Percentiles rank a stretch among this genome's conserved stretches.
Conservation (phyloP, 2,797 vertebrate species). For the Taeniopygia guttata region DNA sequence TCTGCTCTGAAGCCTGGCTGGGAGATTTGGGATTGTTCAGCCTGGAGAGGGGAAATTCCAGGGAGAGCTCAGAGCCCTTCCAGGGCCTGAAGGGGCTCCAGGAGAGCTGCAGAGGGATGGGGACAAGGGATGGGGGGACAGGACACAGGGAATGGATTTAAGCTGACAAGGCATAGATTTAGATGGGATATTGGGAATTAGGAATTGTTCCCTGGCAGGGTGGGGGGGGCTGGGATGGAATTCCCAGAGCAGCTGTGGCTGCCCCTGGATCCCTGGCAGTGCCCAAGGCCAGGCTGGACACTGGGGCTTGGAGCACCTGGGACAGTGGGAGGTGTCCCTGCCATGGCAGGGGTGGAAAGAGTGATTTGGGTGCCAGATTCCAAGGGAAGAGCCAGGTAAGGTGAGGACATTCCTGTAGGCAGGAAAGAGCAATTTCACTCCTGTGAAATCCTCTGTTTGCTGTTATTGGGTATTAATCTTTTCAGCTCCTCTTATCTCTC, state of each 20-base stretch:
- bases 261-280: neutral
- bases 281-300: neutral
- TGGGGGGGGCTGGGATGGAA: rapidly evolving
- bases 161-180: too few species aligned
- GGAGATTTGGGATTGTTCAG: neutral
- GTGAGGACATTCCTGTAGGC: neutral
- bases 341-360: neutral
- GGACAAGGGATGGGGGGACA: neutral
- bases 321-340: neutral
- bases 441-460: neutral
- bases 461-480: neutral
- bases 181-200: rapidly evolving
- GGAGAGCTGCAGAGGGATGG: neutral
- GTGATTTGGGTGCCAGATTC: neutral
- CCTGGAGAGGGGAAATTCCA: neutral
- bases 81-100: rapidly evolving
- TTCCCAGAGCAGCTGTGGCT: neutral
- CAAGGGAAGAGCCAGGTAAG: neutral
- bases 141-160: neutral
- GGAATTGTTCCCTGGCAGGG: neutral
- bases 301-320: neutral
- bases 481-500: neutral
- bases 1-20: neutral
- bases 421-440: neutral
- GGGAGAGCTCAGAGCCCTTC: neutral